Conservation (phyloP, 2,113 vertebrate genomes). For the Gallinago media region DNA sequence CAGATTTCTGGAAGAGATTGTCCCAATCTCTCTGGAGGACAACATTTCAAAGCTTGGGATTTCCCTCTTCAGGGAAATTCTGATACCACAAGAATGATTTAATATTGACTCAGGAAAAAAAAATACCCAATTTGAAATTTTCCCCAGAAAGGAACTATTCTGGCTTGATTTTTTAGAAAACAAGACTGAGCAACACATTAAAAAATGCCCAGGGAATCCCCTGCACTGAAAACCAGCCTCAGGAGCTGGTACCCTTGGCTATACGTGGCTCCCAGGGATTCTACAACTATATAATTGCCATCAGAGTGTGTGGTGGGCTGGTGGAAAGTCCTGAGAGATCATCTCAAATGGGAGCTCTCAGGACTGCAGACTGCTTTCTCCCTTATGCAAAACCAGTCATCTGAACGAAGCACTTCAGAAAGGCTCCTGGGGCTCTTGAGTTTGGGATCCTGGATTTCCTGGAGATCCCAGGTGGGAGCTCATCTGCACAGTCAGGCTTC, state of each 20-base stretch:
- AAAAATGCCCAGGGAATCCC: background rate
- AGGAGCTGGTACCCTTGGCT: background rate
- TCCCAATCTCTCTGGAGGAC: background rate
- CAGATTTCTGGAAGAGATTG: background rate
- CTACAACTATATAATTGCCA: background rate
- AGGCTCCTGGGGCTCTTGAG: background rate
- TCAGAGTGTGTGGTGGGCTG: background rate
- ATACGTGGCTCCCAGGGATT: rapidly evolving
- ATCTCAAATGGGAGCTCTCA: background rate
- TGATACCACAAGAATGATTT: background rate
- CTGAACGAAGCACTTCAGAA: background rate
- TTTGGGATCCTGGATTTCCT: background rate
- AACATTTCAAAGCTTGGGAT: background rate
- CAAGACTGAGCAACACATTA: rapidly evolving
- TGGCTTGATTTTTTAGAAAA: background rate
- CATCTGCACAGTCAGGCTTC: background rate
- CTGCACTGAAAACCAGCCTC: background rate
- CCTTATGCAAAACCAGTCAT: background rate
- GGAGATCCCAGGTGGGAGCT: background rate
- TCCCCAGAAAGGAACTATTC: background rate
- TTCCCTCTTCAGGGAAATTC: background rate
- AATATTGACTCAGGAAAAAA: background rate
- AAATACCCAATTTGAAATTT: background rate
- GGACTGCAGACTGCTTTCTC: background rate
- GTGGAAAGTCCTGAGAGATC: background rate